Evolutionary conservation across 2,888 invertebrate species (phyloP).

Genomic region (Volucella inanis): DNA sequence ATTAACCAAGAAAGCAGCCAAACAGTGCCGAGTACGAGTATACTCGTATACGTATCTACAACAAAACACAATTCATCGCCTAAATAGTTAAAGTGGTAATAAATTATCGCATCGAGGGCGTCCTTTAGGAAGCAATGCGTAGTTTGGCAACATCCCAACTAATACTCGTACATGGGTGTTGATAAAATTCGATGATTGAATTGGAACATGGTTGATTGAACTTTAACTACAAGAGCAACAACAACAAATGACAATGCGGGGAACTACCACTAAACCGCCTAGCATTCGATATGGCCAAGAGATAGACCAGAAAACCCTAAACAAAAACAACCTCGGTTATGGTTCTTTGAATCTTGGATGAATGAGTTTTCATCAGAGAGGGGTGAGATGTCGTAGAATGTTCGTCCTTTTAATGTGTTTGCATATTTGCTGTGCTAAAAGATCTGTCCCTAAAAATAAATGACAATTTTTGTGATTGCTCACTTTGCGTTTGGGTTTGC

Average conservation of each 20-base stretch:
- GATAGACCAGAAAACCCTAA: slow-evolving; percentile 69
- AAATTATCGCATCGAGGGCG: slow-evolving; percentile 73
- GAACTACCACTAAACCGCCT: slow-evolving; percentile 14
- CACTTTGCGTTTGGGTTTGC: slow-evolving; percentile 52
- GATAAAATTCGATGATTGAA: slow-evolving; percentile 77
- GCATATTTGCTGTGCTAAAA: slow-evolving; percentile 74
- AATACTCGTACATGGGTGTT: slow-evolving; percentile 79
- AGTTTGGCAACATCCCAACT: slow-evolving; percentile 76
- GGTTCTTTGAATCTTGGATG: slow-evolving; percentile 35
- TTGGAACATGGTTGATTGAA: slow-evolving; percentile 75
- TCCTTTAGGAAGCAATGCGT: slow-evolving; percentile 63
- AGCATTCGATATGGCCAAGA: slow-evolving; percentile 59
- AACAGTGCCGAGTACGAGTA: slow-evolving; percentile 43
- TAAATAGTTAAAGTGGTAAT: slow-evolving; percentile 74
- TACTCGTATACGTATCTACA: too few relatives aligned
- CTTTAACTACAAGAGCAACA: slow-evolving; percentile 65
- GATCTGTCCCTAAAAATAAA: slow-evolving; percentile 71
- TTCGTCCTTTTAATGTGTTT: slow-evolving; percentile 70
- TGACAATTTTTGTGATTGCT: slow-evolving; percentile 75
- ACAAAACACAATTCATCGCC: slow-evolving; percentile 68
- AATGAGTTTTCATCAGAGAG: slow-evolving; percentile 60
- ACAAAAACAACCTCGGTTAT: slow-evolving; percentile 65
- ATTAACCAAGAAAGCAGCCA: slow-evolving; percentile 68
- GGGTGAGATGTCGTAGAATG: slow-evolving; percentile 32
- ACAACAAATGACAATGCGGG: neutral